Conservation (phyloP, 1,140 invertebrate genomes). For the Saccostrea cuccullata region DNA sequence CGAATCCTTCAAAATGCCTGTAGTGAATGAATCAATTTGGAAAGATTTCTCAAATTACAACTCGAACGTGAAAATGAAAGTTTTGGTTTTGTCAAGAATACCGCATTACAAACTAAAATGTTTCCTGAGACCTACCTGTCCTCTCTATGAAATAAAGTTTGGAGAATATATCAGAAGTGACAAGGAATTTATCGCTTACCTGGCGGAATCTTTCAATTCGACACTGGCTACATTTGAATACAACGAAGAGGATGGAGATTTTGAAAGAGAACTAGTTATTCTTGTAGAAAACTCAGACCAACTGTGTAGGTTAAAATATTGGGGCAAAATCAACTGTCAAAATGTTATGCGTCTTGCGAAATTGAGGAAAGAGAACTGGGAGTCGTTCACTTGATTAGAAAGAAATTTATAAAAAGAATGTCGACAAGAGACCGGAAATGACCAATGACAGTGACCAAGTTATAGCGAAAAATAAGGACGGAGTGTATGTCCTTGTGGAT, state of each 20-base stretch:
- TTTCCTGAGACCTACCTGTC: constrained; percentile 34
- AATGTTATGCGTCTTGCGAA: constrained; percentile 23
- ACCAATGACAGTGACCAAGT: constrained; percentile 33
- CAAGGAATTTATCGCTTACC: neutral
- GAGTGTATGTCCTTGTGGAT: constrained; percentile 6
- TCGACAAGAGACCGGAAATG: neutral
- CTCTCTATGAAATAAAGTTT: constrained; percentile 30
- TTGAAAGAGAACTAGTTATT: constrained; percentile 30
- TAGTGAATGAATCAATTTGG: constrained; percentile 9
- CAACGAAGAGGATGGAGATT: neutral
- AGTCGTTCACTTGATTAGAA: neutral
- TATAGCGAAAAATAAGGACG: constrained; percentile 13
- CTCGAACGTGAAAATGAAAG: constrained; percentile 7
- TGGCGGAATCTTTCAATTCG: constrained; percentile 7
- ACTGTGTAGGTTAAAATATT: constrained; percentile 24
- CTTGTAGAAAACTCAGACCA: neutral
- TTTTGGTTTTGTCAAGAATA: constrained; percentile 15
- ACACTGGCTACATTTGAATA: constrained; percentile 39
- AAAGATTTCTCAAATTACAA: constrained; percentile 21
- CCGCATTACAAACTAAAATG: constrained; percentile 6
- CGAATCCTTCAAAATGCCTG: neutral
- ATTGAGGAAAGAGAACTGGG: constrained; percentile 30
- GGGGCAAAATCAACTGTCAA: constrained; percentile 14
- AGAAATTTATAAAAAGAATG: neutral
- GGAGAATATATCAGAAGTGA: constrained; percentile 32